These are phyloP conservation scores for Clytia hemisphaerica DNA, from an alignment of 30 jellyfish, hydroid and myxozoan species.

Conservation along the genomic window DNA sequence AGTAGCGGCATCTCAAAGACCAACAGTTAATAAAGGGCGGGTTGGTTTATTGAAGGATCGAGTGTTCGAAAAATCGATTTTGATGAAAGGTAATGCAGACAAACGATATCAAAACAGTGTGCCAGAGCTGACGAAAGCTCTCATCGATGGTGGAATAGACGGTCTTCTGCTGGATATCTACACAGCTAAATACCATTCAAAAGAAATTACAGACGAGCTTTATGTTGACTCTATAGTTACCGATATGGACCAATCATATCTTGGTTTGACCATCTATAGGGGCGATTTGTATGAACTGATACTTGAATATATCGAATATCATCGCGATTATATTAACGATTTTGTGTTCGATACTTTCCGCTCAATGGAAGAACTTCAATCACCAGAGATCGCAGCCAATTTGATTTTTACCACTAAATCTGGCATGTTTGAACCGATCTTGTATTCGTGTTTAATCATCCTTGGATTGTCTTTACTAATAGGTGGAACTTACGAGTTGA, in stretches of 20 bases:
- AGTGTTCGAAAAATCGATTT: constrained; percentile 12
- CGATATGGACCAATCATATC: constrained; percentile 32
- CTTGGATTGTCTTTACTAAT: neutral
- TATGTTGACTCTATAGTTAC: neutral
- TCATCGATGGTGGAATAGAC: neutral
- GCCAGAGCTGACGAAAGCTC: neutral
- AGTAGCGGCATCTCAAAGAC: constrained; percentile 11
- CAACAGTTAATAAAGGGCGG: constrained; percentile 5
- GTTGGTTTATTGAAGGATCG: constrained; percentile 28
- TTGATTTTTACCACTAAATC: constrained; percentile 27
- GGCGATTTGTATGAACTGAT: constrained; percentile 13
- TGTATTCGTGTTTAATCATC: constrained; percentile 3
- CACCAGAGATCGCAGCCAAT: constrained; percentile 16
- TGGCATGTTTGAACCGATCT: neutral
- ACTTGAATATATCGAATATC: constrained; percentile 30
- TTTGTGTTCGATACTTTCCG: neutral
- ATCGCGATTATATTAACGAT: constrained; percentile 11
- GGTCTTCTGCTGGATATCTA: constrained; percentile 16
- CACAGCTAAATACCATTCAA: constrained; percentile 18
- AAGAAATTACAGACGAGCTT: neutral
- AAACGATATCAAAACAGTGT: neutral
- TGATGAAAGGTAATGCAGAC: constrained; percentile 39
- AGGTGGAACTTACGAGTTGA: constrained; percentile 13
- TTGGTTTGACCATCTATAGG: constrained; percentile 20
- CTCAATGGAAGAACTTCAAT: constrained; percentile 10